Conservation (phyloP, 2,113 vertebrate genomes). For the Alethe diademata region DNA sequence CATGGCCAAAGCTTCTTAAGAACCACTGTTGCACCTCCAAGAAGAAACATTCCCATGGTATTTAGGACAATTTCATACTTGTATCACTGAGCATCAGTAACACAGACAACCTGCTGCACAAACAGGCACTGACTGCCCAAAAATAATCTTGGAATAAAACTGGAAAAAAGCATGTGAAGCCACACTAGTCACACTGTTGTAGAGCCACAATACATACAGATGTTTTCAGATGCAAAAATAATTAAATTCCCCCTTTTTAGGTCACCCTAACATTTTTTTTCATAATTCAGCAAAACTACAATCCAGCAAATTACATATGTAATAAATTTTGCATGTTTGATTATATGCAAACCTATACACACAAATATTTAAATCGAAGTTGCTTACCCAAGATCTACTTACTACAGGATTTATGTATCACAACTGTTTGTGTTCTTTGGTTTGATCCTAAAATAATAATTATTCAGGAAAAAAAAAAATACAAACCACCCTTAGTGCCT, state of each 20-base stretch:
- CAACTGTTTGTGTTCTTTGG: background rate
- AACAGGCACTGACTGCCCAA: background rate
- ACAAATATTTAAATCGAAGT: background rate
- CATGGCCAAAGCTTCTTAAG: background rate
- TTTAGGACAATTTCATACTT: background rate
- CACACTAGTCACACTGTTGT: fast-evolving
- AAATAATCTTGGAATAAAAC: background rate
- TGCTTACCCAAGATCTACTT: background rate
- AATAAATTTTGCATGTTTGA: background rate
- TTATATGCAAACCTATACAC: background rate
- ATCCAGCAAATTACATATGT: background rate
- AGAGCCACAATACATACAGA: fast-evolving
- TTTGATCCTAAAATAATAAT: background rate
- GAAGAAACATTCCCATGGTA: background rate
- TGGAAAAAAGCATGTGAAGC: background rate
- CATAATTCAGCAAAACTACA: background rate
- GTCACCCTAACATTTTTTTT: background rate
- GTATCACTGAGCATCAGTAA: background rate
- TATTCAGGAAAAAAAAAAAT: background rate
- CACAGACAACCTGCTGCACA: background rate
- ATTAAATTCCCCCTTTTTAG: background rate
- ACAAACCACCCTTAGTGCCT: background rate
- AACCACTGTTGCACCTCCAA: background rate
- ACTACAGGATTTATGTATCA: background rate
- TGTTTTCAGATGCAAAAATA: background rate